Percentiles rank a stretch among this genome's conserved stretches.
These are phyloP conservation scores for Lycopodina hypogea DNA, from an alignment of 37 sponge, comb jelly and placozoan species.

Conservation along the genomic window DNA sequence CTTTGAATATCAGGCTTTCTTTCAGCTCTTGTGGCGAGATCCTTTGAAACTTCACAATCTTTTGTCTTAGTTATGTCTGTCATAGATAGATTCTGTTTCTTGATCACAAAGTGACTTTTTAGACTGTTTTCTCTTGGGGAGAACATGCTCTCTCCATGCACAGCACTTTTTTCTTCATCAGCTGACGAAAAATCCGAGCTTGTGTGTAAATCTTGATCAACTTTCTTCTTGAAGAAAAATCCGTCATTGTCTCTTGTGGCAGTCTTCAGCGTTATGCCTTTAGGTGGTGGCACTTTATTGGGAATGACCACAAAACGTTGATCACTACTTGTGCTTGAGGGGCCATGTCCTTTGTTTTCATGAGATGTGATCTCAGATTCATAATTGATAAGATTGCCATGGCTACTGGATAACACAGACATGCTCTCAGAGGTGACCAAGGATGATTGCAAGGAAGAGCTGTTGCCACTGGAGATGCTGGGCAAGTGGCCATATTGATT, in stretches of 20 bases:
- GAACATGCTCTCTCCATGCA: not conserved
- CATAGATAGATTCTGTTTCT: not conserved
- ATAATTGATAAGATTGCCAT: not conserved
- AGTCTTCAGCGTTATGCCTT: not conserved
- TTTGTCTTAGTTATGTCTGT: not conserved
- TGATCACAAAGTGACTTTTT: not conserved
- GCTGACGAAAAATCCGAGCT: not conserved
- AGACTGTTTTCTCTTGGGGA: not conserved
- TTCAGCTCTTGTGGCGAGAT: not conserved
- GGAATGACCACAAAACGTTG: not conserved
- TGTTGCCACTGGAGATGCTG: not conserved
- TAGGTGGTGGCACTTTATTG: slow-evolving; percentile 21
- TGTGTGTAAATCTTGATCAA: not conserved
- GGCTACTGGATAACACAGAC: not conserved
- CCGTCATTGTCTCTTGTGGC: slow-evolving; percentile 11
- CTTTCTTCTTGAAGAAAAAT: not conserved
- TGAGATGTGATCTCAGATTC: not conserved
- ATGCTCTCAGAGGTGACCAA: slow-evolving; percentile 7
- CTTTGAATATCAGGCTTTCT: not conserved
- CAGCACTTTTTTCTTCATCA: not conserved
- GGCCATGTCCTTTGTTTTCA: not conserved
- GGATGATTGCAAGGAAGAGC: not conserved
- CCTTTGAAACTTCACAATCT: too few species aligned
- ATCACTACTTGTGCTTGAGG: too few species aligned
- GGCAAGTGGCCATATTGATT: too few species aligned